Percentiles rank a stretch among this genome's conserved stretches.
Conservation (phyloP, 2,888 invertebrate species). For the Latrodectus elegans region DNA sequence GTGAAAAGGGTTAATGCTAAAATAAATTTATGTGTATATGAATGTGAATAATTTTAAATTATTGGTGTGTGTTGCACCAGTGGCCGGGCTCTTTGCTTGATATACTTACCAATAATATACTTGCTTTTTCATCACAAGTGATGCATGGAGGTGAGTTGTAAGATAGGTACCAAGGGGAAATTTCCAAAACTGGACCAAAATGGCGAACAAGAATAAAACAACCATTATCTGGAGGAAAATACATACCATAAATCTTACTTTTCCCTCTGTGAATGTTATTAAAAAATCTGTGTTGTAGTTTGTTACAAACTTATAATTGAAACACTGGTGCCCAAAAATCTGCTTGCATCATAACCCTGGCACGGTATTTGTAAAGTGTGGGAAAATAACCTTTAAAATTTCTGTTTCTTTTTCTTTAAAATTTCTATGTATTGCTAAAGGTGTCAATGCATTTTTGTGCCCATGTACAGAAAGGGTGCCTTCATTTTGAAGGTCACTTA, state of each 20-base stretch:
- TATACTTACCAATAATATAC: slow-evolving; percentile 56
- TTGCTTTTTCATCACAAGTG: slow-evolving; percentile 61
- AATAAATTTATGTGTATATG: slow-evolving; percentile 65
- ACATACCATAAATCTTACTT: slow-evolving; percentile 5
- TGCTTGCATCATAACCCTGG: slow-evolving; percentile 26
- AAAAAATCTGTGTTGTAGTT: slow-evolving; percentile 28
- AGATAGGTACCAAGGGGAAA: slow-evolving; percentile 38
- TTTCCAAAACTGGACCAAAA: slow-evolving; percentile 63
- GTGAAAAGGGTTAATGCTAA: slow-evolving; percentile 43
- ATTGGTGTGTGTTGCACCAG: slow-evolving; percentile 42
- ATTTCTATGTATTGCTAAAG: slow-evolving; percentile 42
- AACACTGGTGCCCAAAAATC: slow-evolving; percentile 43
- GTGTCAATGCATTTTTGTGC: slow-evolving; percentile 46
- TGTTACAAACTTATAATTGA: slow-evolving; percentile 30
- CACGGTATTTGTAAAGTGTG: slow-evolving; percentile 39
- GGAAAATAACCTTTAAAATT: slow-evolving; percentile 26
- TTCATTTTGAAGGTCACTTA: not conserved
- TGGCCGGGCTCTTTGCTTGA: slow-evolving; percentile 65
- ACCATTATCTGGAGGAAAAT: slow-evolving; percentile 42
- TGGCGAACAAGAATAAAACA: slow-evolving; percentile 65
- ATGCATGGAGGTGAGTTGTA: slow-evolving; percentile 59
- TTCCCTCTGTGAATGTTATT: slow-evolving; percentile 39
- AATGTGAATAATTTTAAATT: slow-evolving; percentile 52
- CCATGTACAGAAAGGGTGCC: slow-evolving; percentile 41
- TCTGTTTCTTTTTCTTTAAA: slow-evolving; percentile 42